Conservation (phyloP, 2,113 vertebrate genomes). For the Grallaria varia region DNA sequence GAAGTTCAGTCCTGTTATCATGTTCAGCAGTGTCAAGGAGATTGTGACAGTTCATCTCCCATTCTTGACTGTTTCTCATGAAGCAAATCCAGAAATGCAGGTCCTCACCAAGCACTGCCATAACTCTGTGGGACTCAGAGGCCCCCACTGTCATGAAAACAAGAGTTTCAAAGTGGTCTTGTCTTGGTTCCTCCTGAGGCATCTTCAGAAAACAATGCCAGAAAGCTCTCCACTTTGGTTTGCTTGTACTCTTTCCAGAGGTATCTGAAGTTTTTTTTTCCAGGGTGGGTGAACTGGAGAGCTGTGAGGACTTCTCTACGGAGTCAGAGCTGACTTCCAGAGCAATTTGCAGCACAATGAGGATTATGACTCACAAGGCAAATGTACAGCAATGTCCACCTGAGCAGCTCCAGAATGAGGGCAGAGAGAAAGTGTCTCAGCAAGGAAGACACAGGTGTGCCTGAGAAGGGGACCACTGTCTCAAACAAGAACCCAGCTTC, state of each 20-base stretch:
- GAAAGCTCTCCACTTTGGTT: background rate
- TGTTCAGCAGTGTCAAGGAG: background rate
- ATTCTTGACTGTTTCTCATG: background rate
- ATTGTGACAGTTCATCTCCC: background rate
- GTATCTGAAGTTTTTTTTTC: background rate
- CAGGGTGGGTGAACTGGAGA: background rate
- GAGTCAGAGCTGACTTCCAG: background rate
- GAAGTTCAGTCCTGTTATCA: background rate
- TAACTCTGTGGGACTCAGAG: background rate
- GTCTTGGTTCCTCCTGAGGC: background rate
- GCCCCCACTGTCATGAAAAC: background rate
- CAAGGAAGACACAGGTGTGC: background rate
- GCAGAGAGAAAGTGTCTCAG: background rate
- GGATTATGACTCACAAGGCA: background rate
- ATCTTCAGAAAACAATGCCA: background rate
- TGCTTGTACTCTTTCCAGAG: background rate
- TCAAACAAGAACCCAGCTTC: background rate
- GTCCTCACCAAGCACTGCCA: background rate
- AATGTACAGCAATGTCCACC: background rate
- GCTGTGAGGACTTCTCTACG: background rate
- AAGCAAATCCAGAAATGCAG: background rate
- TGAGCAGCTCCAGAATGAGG: background rate
- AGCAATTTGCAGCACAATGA: fast-evolving
- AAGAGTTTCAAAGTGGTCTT: background rate
- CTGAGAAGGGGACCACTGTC: background rate